A percentile compares a stretch with the other conserved stretches of the same genome.
phyloP scores from a whole-genome alignment of 2,113 vertebrate genomes.

The Asarcornis scutulata region DNA sequence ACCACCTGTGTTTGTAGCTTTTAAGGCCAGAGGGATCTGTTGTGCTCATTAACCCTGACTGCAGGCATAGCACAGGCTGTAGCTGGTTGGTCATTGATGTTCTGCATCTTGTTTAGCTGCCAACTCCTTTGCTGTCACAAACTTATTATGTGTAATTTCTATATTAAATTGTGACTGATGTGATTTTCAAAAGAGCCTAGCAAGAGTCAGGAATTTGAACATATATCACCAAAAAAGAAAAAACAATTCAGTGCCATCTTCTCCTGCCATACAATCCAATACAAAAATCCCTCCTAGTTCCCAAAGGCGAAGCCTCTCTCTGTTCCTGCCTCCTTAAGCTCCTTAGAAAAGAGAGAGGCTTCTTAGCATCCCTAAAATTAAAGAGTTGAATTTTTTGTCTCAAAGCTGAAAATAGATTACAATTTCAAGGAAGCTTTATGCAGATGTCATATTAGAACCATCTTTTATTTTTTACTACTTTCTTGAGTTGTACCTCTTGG shows the following conservation, averaged over 20 bases:
- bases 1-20: not conserved
- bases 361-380: not conserved
- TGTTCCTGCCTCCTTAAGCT: not conserved
- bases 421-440: not conserved
- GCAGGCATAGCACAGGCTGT: not conserved
- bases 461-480: not conserved
- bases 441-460: not conserved
- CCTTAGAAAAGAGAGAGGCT: not conserved
- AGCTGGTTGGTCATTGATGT: fast-evolving
- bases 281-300: not conserved
- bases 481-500: not conserved
- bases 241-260: not conserved
- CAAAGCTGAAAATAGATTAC: not conserved
- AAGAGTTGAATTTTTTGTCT: not conserved
- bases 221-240: not conserved
- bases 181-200: not conserved
- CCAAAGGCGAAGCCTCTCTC: not conserved
- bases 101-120: not conserved
- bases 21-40: not conserved
- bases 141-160: not conserved
- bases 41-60: constrained; percentile 3
- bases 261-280: not conserved
- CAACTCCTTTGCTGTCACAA: not conserved
- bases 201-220: not conserved
- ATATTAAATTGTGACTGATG: constrained; percentile 7